These are phyloP conservation scores for Pachymerium ferrugineum DNA, from an alignment of 2,888 invertebrate genomes.

Conservation along the genomic window DNA sequence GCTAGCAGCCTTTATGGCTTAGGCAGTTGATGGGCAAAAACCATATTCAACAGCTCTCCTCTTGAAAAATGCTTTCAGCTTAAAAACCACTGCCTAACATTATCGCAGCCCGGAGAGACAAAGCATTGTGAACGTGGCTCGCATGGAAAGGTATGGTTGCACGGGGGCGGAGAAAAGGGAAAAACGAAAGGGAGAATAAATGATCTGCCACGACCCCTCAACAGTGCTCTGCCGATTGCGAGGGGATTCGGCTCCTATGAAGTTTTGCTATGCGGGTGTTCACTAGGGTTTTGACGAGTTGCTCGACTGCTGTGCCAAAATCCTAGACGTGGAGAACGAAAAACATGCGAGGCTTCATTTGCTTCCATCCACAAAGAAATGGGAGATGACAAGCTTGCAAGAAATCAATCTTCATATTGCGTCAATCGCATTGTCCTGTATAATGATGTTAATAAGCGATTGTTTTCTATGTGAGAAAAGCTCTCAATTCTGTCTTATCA, in stretches of 20 bases:
- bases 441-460: constrained; percentile 5
- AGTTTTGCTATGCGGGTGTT: constrained; percentile 15
- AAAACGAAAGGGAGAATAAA: constrained; percentile 29
- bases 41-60: constrained; percentile 27
- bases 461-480: not conserved
- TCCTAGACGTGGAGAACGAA: not conserved
- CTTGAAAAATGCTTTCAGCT: constrained; percentile 27
- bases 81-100: constrained; percentile 22
- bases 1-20: constrained; percentile 15
- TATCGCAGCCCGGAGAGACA: constrained; percentile 25
- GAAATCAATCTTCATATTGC: constrained; percentile 24
- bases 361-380: constrained; percentile 7
- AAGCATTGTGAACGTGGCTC: constrained; percentile 25
- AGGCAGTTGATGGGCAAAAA: constrained; percentile 14
- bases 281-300: constrained; percentile 22
- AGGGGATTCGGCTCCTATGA: constrained; percentile 23
- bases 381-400: constrained; percentile 17
- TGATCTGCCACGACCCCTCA: constrained; percentile 28
- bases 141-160: constrained; percentile 24
- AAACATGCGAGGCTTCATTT: constrained; percentile 23
- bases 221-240: constrained; percentile 24
- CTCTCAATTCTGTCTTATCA: too few relatives aligned
- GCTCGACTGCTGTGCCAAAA: constrained; percentile 25
- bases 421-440: constrained; percentile 11
- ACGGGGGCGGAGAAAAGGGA: constrained; percentile 27